Evolutionary conservation across 2,797 vertebrate species (phyloP).

Genomic region (Acipenser transmontanus): DNA sequence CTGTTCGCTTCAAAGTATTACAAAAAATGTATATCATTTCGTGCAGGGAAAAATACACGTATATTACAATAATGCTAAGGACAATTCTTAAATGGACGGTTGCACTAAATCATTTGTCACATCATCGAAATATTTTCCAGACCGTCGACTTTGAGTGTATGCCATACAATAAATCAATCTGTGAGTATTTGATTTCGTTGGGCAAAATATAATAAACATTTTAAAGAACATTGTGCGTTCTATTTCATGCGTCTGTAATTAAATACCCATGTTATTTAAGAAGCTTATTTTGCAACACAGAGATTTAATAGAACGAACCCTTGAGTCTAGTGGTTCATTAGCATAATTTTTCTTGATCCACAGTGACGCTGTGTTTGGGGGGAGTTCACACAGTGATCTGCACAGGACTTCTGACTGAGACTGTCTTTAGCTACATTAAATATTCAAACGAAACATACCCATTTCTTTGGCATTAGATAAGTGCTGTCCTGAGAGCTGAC

Average conservation of each 20-base stretch:
- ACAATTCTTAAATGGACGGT: too few species aligned
- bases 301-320: conserved; percentile 36
- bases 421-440: conserved; percentile 59
- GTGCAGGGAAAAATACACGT: too few species aligned
- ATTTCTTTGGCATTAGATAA: conserved; percentile 60
- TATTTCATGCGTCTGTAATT: too few species aligned
- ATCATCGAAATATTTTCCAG: too few species aligned
- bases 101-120: too few species aligned
- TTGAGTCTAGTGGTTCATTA: conserved; percentile 72
- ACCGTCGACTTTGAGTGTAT: too few species aligned
- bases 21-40: not conserved
- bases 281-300: too few species aligned
- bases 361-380: conserved; percentile 79
- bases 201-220: not conserved
- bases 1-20: conserved; percentile 31
- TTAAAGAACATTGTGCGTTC: too few species aligned
- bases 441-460: conserved; percentile 76
- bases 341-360: conserved; percentile 96
- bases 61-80: too few species aligned
- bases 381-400: conserved; percentile 64
- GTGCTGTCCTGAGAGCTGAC: conserved; percentile 56
- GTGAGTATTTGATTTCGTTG: not conserved
- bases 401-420: conserved; percentile 59
- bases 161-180: too few species aligned
- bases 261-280: too few species aligned